Conservation (phyloP, 2,888 invertebrate species). For the Litoditis marina region DNA sequence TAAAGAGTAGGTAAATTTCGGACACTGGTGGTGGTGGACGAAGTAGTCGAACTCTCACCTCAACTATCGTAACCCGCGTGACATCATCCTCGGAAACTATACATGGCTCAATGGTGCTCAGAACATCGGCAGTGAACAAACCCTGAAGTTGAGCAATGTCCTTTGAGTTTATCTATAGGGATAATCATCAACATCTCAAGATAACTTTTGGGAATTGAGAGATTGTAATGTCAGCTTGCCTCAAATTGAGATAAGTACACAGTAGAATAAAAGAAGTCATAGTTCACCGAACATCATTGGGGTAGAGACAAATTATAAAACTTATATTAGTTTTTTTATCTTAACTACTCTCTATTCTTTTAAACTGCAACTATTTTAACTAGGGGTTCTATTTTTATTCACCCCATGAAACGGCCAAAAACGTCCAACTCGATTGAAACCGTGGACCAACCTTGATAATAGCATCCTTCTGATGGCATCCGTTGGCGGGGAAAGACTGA, state of each 20-base stretch:
- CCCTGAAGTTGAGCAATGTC: constrained; percentile 48
- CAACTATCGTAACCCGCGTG: constrained; percentile 93
- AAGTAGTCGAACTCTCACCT: constrained; percentile 63
- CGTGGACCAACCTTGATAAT: constrained; percentile 92
- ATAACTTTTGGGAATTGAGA: too few species aligned
- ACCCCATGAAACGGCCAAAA: neutral
- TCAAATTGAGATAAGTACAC: too few species aligned
- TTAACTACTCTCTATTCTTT: too few species aligned
- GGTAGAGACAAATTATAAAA: too few species aligned
- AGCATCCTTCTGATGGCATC: constrained; percentile 92
- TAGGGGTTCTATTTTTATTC: neutral
- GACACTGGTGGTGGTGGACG: neutral
- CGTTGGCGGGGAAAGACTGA: constrained; percentile 92
- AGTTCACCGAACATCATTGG: too few species aligned
- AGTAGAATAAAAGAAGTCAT: too few species aligned
- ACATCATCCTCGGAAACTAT: constrained; percentile 74
- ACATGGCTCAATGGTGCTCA: constrained; percentile 56
- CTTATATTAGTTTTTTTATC: too few species aligned
- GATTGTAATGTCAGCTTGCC: too few species aligned
- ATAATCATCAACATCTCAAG: too few species aligned
- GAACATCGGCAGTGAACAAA: constrained; percentile 53
- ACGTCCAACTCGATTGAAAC: neutral
- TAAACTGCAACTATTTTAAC: neutral
- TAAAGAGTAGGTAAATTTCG: too few species aligned
- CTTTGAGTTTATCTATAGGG: too few species aligned